Percentiles rank a stretch among this genome's conserved stretches.
phyloP scores from a whole-genome alignment of 2,888 invertebrate genomes.

The Aromia moschata region DNA sequence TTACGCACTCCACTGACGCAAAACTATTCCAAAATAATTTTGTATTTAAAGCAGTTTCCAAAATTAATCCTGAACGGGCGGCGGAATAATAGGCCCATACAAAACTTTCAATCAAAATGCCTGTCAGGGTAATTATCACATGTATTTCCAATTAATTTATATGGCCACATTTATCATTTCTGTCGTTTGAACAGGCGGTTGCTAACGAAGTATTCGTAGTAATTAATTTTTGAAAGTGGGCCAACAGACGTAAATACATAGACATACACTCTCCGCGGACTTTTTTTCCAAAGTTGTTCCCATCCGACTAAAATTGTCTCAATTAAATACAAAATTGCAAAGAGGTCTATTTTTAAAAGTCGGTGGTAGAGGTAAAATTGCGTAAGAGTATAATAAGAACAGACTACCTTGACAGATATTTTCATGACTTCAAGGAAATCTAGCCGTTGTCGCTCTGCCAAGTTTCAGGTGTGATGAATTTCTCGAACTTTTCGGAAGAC shows the following conservation, averaged over 20 bases:
- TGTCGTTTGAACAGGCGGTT: constrained; percentile 12
- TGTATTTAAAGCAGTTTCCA: background rate
- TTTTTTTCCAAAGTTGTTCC: background rate
- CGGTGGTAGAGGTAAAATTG: constrained; percentile 5
- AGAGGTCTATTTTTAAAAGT: constrained; percentile 10
- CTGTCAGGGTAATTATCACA: constrained; percentile 7
- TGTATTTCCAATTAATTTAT: constrained; percentile 17
- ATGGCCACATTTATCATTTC: constrained; percentile 11
- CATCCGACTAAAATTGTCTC: background rate
- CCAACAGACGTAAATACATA: constrained; percentile 1
- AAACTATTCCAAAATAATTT: background rate
- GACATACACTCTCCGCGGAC: background rate
- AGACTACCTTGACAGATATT: constrained; percentile 3
- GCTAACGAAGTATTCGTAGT: constrained; percentile 1
- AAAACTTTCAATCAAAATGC: no score
- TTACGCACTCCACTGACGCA: background rate
- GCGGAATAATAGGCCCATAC: no score
- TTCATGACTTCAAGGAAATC: constrained; percentile 3
- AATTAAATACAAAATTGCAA: constrained; percentile 4
- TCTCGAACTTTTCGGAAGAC: no score
- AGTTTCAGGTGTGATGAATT: constrained; percentile 18
- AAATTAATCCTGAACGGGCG: no score
- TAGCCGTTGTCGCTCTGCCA: constrained; percentile 7
- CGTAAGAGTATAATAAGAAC: constrained; percentile 14
- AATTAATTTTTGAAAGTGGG: constrained; percentile 19